Base-by-base conservation (phyloP, 2,888 invertebrate species). In the Amiota communis region DNA sequence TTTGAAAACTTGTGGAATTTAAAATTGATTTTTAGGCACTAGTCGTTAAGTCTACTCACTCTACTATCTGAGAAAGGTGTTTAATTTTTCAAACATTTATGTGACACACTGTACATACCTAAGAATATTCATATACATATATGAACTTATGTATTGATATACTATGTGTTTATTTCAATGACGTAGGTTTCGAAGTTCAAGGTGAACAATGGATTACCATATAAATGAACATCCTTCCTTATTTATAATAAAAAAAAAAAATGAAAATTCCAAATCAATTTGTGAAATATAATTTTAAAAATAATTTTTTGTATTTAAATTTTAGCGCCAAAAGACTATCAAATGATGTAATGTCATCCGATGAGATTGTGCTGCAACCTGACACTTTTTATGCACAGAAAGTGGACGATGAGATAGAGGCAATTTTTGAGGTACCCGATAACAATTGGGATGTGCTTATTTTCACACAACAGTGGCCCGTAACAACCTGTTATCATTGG, bases 401-500 rank as follows among this genome's bases (percentile, higher is more conserved):
- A 57, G 83, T 82, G 17, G 80, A 79, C 2, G 79, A 80, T 12
- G 78, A 80, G 15, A 74, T 77, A 36, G 36, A 36, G 3, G 6
- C 36, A 6, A 36, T 36, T 36, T 36, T 36, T 2, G 3, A 6
- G 65, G 74, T 75, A 11, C 15, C 75, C 8, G 78, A 87, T 61
- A 78, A 91, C 59, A 91, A 92, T 12, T 96, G 95, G 92, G 96
- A 96, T 87, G 89, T 94, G 61, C 83, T 96, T 9, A 93, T 96
- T 75, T 96, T 95, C 85, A 95, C 95, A 0, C 96, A 96, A 88
- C 92, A 93, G 80, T 96, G 96, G 96, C 95, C 96, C 0, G 91
- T 92, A 57, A 93, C 94, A 0, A 91, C 93, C 2, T 96, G 96
- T 83, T 91, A 92, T 59, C 91, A 92, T 76, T 96, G 95, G 95